phyloP scores from a whole-genome alignment of 2,797 vertebrate genomes.

The Falco cherrug region DNA sequence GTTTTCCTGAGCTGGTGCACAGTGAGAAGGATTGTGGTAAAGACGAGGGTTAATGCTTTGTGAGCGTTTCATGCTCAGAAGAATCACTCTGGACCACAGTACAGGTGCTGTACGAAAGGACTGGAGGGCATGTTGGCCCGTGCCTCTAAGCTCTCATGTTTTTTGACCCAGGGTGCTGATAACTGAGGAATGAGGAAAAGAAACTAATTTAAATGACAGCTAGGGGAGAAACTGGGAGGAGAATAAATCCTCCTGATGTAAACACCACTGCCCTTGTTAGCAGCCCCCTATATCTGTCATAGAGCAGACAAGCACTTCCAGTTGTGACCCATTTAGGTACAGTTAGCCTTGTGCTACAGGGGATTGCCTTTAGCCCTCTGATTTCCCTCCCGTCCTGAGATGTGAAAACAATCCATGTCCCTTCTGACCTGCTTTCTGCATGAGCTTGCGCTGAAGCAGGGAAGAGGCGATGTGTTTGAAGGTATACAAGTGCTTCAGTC shows the following conservation, averaged over 20 bases:
- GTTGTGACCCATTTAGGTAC: background rate
- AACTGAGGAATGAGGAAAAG: constrained; percentile 29
- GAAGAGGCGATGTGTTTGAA: background rate
- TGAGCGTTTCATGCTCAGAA: background rate
- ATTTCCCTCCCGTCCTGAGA: background rate
- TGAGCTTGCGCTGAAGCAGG: background rate
- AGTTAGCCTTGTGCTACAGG: background rate
- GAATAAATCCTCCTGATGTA: background rate
- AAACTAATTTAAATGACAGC: background rate
- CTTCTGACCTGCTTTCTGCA: background rate
- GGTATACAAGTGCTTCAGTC: background rate
- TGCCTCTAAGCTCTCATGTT: background rate
- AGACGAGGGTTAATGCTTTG: background rate
- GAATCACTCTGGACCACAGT: rapidly evolving
- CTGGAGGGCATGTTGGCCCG: background rate
- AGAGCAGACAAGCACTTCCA: background rate
- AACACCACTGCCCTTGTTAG: background rate
- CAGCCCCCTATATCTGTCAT: rapidly evolving
- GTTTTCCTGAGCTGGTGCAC: background rate
- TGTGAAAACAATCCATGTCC: background rate
- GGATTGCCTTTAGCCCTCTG: background rate
- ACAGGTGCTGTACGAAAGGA: background rate
- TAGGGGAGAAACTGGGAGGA: background rate
- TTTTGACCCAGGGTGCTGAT: background rate
- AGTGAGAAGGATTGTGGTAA: background rate